phyloP scores from a whole-genome alignment of 2,888 invertebrate species.

The Priapulus caudatus region DNA sequence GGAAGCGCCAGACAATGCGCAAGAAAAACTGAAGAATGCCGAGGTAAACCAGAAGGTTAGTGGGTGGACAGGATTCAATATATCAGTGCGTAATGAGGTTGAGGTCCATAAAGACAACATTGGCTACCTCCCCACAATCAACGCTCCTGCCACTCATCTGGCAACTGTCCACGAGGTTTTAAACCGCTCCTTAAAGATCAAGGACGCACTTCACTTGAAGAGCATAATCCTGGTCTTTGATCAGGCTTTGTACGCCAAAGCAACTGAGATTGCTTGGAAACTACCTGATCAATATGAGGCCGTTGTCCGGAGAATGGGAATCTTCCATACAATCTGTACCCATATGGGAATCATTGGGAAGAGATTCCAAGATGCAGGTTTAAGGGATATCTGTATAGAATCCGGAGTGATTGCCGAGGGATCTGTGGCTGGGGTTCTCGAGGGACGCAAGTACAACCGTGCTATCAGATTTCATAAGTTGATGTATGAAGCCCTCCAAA shows the following conservation, averaged over 20 bases:
- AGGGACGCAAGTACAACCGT: too few relatives aligned
- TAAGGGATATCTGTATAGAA: slow-evolving; percentile 19
- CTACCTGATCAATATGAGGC: slow-evolving; percentile 11
- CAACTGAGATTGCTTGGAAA: slow-evolving; percentile 20
- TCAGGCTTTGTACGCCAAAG: slow-evolving; percentile 24
- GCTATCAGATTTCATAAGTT: slow-evolving; percentile 20
- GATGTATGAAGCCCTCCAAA: slow-evolving; percentile 19
- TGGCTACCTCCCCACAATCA: slow-evolving; percentile 17
- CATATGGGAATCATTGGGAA: slow-evolving; percentile 21
- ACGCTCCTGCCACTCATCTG: too few relatives aligned
- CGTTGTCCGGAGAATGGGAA: slow-evolving; percentile 19
- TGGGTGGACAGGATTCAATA: slow-evolving; percentile 19
- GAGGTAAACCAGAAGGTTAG: slow-evolving; percentile 12
- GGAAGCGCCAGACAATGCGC: too few relatives aligned
- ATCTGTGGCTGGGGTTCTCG: slow-evolving; percentile 18
- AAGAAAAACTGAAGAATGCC: slow-evolving; percentile 8
- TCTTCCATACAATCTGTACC: slow-evolving; percentile 22
- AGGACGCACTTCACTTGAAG: too few relatives aligned
- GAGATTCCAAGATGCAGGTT: slow-evolving; percentile 20
- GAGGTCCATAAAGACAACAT: slow-evolving; percentile 10
- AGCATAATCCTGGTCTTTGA: too few relatives aligned
- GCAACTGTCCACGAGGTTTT: too few relatives aligned
- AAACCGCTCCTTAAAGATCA: too few relatives aligned
- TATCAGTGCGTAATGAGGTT: slow-evolving; percentile 10
- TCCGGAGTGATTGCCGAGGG: slow-evolving; percentile 22